A percentile compares a stretch with the other conserved stretches of the same genome.
Evolutionary conservation across 2,888 invertebrate genomes (phyloP).

Genomic region (Bembecia ichneumoniformis): DNA sequence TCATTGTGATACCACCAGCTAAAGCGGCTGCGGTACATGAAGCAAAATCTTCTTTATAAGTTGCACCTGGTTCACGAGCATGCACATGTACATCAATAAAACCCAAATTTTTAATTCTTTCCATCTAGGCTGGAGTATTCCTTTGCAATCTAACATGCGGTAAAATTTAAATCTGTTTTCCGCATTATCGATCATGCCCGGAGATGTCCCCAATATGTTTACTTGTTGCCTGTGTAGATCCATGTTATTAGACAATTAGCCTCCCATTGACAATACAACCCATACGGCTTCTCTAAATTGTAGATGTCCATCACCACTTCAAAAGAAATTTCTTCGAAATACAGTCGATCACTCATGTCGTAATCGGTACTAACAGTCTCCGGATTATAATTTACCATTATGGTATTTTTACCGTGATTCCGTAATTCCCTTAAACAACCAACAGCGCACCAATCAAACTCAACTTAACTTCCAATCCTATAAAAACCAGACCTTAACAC

Average conservation of each 20-base stretch:
- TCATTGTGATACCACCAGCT: slow-evolving; percentile 93
- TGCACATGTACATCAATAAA: slow-evolving; percentile 99
- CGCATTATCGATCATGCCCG: slow-evolving; percentile 96
- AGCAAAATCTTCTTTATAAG: slow-evolving; percentile 96
- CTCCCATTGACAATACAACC: slow-evolving; percentile 98
- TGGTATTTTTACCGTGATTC: slow-evolving; percentile 89
- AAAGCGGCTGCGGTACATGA: slow-evolving; percentile 94
- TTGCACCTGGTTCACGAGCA: slow-evolving; percentile 96
- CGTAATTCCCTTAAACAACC: slow-evolving; percentile 93
- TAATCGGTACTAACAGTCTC: slow-evolving; percentile 99
- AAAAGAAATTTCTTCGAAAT: slow-evolving; percentile 99
- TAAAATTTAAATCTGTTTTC: slow-evolving; percentile 99
- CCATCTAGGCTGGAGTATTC: slow-evolving; percentile 96
- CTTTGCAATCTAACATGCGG: slow-evolving; percentile 94
- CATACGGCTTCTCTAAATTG: slow-evolving; percentile 91
- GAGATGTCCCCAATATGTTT: slow-evolving; percentile 93
- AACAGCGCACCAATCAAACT: slow-evolving; percentile 99
- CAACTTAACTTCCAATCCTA: slow-evolving; percentile 98
- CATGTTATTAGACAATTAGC: slow-evolving; percentile 99
- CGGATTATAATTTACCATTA: slow-evolving; percentile 99
- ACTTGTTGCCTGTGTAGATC: slow-evolving; percentile 93
- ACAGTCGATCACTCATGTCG: slow-evolving; percentile 98
- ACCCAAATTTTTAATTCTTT: slow-evolving; percentile 96
- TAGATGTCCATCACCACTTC: slow-evolving; percentile 99
- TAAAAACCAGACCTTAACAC: slow-evolving; percentile 97